Evolutionary conservation across 1,140 invertebrate genomes (phyloP).

Genomic region (Drosophila triauraria): DNA sequence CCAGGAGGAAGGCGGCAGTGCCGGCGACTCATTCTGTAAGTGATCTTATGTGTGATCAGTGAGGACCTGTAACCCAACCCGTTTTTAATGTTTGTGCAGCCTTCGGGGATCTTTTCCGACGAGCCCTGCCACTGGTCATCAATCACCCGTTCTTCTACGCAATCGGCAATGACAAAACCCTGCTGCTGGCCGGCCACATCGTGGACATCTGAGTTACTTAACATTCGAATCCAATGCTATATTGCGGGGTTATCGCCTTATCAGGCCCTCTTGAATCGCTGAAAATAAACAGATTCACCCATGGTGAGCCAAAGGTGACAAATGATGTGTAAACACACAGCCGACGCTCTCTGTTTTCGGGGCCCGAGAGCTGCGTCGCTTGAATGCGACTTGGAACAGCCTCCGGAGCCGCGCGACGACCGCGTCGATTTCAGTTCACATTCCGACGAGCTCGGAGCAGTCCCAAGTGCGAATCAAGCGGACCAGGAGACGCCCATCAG

Average conservation of each 20-base stretch:
- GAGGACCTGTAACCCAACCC: constrained; percentile 32
- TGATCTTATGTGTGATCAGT: not conserved
- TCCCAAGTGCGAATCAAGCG: constrained; percentile 49
- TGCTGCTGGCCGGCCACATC: constrained; percentile 70
- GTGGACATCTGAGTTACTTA: constrained; percentile 56
- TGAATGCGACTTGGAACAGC: constrained; percentile 40
- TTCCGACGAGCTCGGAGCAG: constrained; percentile 56
- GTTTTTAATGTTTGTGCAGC: constrained; percentile 14
- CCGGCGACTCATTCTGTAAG: constrained; percentile 60
- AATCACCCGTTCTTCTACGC: constrained; percentile 79
- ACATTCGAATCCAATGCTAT: constrained; percentile 9
- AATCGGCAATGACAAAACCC: constrained; percentile 56
- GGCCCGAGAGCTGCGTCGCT: constrained; percentile 13
- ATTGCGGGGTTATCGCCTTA: constrained; percentile 61
- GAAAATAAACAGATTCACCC: constrained; percentile 36
- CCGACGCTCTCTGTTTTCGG: constrained; percentile 16
- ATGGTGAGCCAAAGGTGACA: constrained; percentile 65
- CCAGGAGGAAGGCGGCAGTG: constrained; percentile 48
- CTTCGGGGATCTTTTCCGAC: constrained; percentile 67
- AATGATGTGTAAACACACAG: constrained; percentile 71
- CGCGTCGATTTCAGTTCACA: constrained; percentile 53
- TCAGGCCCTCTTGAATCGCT: constrained; percentile 38
- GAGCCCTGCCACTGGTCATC: constrained; percentile 65
- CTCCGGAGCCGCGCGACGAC: constrained; percentile 30
- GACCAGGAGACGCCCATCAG: constrained; percentile 48